phyloP scores from a whole-genome alignment of 2,888 invertebrate genomes.

The Apamea crenata region DNA sequence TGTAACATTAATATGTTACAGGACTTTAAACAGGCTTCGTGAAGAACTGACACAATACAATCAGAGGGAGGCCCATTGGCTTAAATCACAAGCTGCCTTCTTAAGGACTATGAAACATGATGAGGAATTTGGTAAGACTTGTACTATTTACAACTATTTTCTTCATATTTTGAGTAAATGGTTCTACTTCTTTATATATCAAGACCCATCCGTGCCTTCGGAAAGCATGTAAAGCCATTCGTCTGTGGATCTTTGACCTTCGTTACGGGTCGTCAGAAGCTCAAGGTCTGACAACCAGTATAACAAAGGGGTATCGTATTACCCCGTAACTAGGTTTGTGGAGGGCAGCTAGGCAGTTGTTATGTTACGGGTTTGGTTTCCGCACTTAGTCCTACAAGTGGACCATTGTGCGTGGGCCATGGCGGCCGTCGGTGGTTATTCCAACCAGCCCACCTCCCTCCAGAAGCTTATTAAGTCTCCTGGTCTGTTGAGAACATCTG shows the following conservation, averaged over 20 bases:
- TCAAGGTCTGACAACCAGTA: neutral
- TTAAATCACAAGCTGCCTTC: constrained; percentile 81
- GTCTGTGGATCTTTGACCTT: neutral
- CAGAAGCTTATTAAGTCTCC: too few species aligned
- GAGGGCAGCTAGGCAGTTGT: neutral
- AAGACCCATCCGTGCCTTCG: neutral
- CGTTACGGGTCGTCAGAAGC: neutral
- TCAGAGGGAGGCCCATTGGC: constrained; percentile 76
- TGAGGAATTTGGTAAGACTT: constrained; percentile 78
- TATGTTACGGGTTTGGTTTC: too few species aligned
- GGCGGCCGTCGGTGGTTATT: too few species aligned
- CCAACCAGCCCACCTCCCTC: too few species aligned
- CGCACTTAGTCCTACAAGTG: too few species aligned
- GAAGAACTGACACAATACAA: constrained; percentile 76
- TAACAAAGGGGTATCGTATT: neutral
- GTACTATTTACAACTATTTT: neutral
- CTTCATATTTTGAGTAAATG: neutral
- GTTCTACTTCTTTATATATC: neutral
- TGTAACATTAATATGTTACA: constrained; percentile 57
- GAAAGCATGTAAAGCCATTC: neutral
- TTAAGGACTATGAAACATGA: constrained; percentile 81
- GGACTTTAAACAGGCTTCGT: constrained; percentile 75
- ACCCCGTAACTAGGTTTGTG: neutral
- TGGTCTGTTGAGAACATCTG: too few species aligned
- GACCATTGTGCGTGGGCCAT: too few species aligned